phyloP scores from a whole-genome alignment of 1,140 invertebrate genomes.

The Pantala flavescens region DNA sequence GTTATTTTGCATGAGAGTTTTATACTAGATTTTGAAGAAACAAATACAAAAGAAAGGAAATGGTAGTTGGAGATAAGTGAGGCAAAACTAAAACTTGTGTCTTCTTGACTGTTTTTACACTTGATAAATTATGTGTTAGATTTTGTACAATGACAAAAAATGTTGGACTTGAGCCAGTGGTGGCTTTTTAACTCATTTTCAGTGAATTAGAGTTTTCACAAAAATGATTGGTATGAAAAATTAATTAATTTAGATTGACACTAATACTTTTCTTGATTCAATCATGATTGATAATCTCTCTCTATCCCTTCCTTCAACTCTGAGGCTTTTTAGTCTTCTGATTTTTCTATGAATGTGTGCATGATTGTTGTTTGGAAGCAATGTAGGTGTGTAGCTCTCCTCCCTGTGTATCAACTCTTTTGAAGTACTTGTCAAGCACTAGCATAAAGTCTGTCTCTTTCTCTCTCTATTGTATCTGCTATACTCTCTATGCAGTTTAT shows the following conservation, averaged over 20 bases:
- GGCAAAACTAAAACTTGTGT: background rate
- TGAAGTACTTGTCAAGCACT: background rate
- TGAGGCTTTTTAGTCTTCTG: constrained; percentile 1
- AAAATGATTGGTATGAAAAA: background rate
- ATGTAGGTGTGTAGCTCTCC: background rate
- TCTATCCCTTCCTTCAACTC: constrained; percentile 4
- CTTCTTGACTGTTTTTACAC: constrained; percentile 6
- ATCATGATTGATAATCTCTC: background rate
- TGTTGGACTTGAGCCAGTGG: background rate
- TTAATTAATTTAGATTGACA: background rate
- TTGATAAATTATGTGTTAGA: background rate
- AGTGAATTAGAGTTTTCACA: background rate
- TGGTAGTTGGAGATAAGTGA: constrained; percentile 9
- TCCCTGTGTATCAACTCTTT: background rate
- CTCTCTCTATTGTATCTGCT: background rate
- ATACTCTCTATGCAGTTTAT: constrained; percentile 7
- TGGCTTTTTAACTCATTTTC: background rate
- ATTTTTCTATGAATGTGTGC: background rate
- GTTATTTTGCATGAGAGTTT: constrained; percentile 10
- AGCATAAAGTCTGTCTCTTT: background rate
- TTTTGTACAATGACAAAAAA: constrained; percentile 3
- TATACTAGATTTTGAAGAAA: constrained; percentile 10
- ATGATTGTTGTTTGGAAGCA: constrained; percentile 7
- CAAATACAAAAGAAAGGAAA: background rate
- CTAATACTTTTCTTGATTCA: background rate